Base-by-base conservation (phyloP, 2,113 vertebrate genomes). In the Mormoops blainvillei region DNA sequence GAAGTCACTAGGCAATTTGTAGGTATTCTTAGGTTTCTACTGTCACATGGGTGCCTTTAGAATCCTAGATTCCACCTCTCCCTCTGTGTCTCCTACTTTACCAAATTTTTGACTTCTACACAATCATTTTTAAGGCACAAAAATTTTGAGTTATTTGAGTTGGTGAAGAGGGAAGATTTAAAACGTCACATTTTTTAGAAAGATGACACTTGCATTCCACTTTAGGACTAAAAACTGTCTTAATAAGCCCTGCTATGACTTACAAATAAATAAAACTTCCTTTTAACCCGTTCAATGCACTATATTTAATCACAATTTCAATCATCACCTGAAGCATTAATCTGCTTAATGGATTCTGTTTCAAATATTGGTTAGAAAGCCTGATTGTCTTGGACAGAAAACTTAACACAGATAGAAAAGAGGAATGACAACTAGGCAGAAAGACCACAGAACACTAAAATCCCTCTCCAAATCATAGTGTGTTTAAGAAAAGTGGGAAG, bases 231-330 rank as follows among this genome's bases (percentile, higher is more conserved):
- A 73, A 88, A 89, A 68, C 58, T 33, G 84, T 80, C 26, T 89
- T 73, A 76, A 26, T 56, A 58, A 85, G 14, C n/a, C 24, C 33
- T 70, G 83, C 26, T 61, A 31, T 71, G 33, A 80, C 18, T 95
- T 94, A 78, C 14, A 83, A 87, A 95, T 45, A 84, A 95, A 70
- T 63, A 85, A 92, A 95, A 88, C 31, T 73, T 92, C 8, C 13
- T 73, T 94, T 89, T 41, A 58, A 67, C 41, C 19, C 15, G 12
- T 77, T 45, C 50, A 67, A 92, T 33, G 68, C 9, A 15, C 28
- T 77, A 3, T 84, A 33, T 81, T 84, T 67, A 73, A 88, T 85
- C 33, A 70, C 77, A 65, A 86, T 54, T 4, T 63, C 61, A 85
- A 19, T 43, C 22, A 16, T 78, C 26, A 70, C 48, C 31, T 41